Base-by-base conservation (phyloP, 2,888 invertebrate genomes). In the Amblyjoppa proteus region DNA sequence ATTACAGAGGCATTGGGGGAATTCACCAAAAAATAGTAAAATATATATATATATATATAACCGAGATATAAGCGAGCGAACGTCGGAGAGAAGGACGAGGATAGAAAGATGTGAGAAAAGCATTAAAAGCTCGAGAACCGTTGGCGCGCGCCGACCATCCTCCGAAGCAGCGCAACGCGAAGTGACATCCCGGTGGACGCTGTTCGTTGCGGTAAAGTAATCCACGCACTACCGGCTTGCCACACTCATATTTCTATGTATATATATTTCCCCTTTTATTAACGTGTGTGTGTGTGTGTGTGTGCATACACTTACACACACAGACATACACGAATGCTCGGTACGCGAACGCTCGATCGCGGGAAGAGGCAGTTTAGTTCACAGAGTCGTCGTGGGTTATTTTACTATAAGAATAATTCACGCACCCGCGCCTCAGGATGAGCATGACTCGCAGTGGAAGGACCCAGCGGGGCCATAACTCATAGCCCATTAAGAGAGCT, bases 401-500 rank as follows among this genome's bases (percentile, higher is more conserved):
- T 73, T 73, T 25, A 81, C 83, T 74, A 38, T 81, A 81, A 83
- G 77, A 83, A 83, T 86, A 77, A 70, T 81, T 66, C 73, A 74
- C 66, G 69, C 76, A 76, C 75, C 79, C 68, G 68, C 77, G 73
- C 64, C 28, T 31, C 9, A 53, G 56, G 64, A 76, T 38, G 56
- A 31, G 70, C 69, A 77, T 49, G 31, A 71, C 34, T 20, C 68
- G 41, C 66, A 16, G 87, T 86, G 80, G 85, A 86, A 86, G 83
- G 75, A 87, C 83, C 81, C 87, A 88, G 87, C 89, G 84, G 73
- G 87, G 83, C 87, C 91, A 93, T 93, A 93, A 93, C 92, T 93
- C 93, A 93, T 93, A 92, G 91, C 91, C 93, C 93, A 93, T 93
- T 93, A 93, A 92, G 92, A 89, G 90, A 89, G 87, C 90, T 90